These are phyloP conservation scores for Phoebastria nigripes DNA, from an alignment of 2,797 vertebrate genomes.

Conservation along the genomic window DNA sequence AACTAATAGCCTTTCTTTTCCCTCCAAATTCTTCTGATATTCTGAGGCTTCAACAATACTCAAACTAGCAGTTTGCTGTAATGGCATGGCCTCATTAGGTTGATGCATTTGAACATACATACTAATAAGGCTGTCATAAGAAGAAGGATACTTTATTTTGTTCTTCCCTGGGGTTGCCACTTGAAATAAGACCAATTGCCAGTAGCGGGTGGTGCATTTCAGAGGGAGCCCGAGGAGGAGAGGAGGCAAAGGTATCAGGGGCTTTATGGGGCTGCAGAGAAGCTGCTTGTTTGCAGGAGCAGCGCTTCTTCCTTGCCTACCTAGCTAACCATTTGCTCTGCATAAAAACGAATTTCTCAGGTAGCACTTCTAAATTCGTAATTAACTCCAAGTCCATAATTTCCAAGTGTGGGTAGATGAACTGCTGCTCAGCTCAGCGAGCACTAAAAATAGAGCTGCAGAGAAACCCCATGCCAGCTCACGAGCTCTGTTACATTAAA, in stretches of 20 bases:
- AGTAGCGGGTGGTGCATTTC: background rate
- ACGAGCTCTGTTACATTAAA: background rate
- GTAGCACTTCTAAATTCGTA: background rate
- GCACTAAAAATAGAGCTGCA: constrained; percentile 42
- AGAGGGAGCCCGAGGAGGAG: background rate
- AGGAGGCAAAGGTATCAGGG: background rate
- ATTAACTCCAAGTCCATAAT: constrained; percentile 25
- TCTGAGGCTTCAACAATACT: constrained; percentile 7
- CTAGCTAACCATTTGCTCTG: background rate
- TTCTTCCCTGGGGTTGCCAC: background rate
- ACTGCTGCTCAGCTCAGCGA: background rate
- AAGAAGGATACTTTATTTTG: background rate
- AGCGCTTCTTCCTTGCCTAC: background rate
- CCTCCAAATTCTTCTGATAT: background rate
- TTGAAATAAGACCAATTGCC: background rate
- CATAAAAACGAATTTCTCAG: constrained; percentile 11
- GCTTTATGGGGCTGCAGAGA: background rate
- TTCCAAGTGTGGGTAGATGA: constrained; percentile 13
- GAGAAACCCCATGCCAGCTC: background rate
- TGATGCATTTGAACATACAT: constrained; percentile 39
- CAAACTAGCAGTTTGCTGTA: constrained; percentile 29
- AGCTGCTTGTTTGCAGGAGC: background rate
- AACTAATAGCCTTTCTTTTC: constrained; percentile 44
- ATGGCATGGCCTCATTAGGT: constrained; percentile 35
- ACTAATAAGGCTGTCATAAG: constrained; percentile 28